Evolutionary conservation across 2,888 invertebrate genomes (phyloP).

Genomic region (Neoitamus cyanurus): DNA sequence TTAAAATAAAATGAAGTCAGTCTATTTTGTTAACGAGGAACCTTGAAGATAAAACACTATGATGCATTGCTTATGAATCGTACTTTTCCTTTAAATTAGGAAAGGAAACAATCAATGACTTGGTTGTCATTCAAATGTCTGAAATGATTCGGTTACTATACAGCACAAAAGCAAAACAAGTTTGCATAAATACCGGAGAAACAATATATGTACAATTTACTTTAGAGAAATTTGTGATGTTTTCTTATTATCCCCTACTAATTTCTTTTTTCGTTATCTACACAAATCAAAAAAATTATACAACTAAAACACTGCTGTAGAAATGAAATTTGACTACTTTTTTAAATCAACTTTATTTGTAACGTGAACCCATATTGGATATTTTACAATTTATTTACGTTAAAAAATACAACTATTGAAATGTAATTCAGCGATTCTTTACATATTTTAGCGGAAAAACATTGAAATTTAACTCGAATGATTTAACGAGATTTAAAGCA

Average conservation of each 20-base stretch:
- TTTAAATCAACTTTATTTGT: neutral
- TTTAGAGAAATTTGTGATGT: conserved; percentile 5
- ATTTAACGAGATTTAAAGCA: no score
- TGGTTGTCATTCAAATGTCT: no score
- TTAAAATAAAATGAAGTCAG: neutral
- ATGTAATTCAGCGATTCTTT: neutral
- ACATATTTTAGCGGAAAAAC: neutral
- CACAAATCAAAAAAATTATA: neutral
- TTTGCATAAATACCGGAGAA: neutral
- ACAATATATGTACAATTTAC: neutral
- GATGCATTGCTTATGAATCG: no score
- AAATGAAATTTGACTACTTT: neutral
- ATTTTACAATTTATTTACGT: neutral
- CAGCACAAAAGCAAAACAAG: neutral
- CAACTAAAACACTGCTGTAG: neutral
- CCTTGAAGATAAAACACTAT: neutral
- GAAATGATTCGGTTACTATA: neutral
- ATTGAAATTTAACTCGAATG: neutral
- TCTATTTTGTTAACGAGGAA: neutral
- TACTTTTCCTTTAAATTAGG: no score
- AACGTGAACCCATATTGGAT: neutral
- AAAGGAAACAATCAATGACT: neutral
- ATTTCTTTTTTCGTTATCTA: no score
- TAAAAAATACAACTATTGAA: neutral
- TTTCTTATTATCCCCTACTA: neutral